Base-by-base conservation (phyloP, 2,797 vertebrate genomes). In the Echiichthys vipera region DNA sequence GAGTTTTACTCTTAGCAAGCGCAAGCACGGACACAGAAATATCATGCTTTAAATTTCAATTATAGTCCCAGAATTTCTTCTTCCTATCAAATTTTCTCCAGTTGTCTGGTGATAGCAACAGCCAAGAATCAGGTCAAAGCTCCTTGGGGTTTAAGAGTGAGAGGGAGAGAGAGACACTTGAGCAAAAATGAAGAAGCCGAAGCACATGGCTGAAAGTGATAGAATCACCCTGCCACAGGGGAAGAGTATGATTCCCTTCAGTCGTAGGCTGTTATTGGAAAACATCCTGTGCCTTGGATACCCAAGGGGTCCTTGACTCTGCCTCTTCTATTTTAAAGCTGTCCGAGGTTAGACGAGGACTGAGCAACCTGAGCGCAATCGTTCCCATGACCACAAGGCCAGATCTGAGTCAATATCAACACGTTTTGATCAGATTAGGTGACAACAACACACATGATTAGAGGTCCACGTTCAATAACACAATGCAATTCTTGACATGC, bases 211-310 rank as follows among this genome's bases (percentile, higher is more conserved):
- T 90, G 80, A 82, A 86, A 85, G 85, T 84, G 85, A 91, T 89
- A 84, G 85, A 87, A 91, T 90, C 86, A 81, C 81, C 54, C 27
- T 53, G 85, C 85, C 89, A 80, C 83, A 65, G 77, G 87, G 85
- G 84, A 75, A 76, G 68, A 75, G 83, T 74, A 63, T 57, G 76
- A 81, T 84, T 88, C 84, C 87, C 83, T 73, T 81, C 68, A 85
- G 84, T 80, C 78, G 73, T 86, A 86, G 90, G 83, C 86, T 91
- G 84, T 88, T 88, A 91, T 88, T 91, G 90, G 84, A 91, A 92
- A 91, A 88, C 85, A 91, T 91, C 86, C 77, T 65, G 73, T 68
- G 84, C 85, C 77, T 72, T 43, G 77, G 81, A 76, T 59, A 79
- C 84, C 83, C 66, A 75, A 39, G 73, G 83, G 84, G 77, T 69